phyloP scores from a whole-genome alignment of 1,140 invertebrate genomes.

The Calycopis cecrops region DNA sequence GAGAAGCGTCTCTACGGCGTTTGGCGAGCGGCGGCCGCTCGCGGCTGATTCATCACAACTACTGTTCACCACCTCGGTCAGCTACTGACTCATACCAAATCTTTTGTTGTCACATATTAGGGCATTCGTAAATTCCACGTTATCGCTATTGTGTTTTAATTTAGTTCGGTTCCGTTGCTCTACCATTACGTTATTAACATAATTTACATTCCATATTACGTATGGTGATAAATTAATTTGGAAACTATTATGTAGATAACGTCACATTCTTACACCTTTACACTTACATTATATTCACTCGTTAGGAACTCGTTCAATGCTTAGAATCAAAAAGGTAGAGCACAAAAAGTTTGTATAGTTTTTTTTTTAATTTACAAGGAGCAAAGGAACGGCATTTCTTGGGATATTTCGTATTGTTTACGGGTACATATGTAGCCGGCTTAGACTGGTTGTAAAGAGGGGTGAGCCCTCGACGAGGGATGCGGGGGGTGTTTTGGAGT shows the following conservation, averaged over 20 bases:
- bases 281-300: no score
- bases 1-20: slow-evolving; percentile 43
- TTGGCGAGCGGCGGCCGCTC: slow-evolving; percentile 49
- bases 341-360: not conserved
- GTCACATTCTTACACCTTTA: no score
- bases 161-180: no score
- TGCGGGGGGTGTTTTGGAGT: slow-evolving; percentile 49
- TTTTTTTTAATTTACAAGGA: slow-evolving; percentile 36
- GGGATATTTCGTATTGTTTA: slow-evolving; percentile 30
- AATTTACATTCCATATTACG: not conserved
- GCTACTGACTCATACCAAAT: slow-evolving; percentile 31
- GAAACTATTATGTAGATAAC: no score
- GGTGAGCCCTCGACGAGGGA: slow-evolving; percentile 28
- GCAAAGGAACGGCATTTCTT: slow-evolving; percentile 43
- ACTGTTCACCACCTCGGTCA: slow-evolving; percentile 27
- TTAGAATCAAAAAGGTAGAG: slow-evolving; percentile 13
- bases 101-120: slow-evolving; percentile 23
- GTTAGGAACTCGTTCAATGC: slow-evolving; percentile 11
- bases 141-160: no score
- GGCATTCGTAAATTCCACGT: slow-evolving; percentile 2
- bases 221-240: no score
- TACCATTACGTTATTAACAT: not conserved
- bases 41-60: slow-evolving; percentile 57
- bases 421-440: slow-evolving; percentile 27
- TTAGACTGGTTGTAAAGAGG: slow-evolving; percentile 36